Percentiles rank a stretch among this genome's conserved stretches.
Evolutionary conservation across 30 jellyfish, hydroid and myxozoan genomes (phyloP).

Genomic region (Sanderia malayensis): DNA sequence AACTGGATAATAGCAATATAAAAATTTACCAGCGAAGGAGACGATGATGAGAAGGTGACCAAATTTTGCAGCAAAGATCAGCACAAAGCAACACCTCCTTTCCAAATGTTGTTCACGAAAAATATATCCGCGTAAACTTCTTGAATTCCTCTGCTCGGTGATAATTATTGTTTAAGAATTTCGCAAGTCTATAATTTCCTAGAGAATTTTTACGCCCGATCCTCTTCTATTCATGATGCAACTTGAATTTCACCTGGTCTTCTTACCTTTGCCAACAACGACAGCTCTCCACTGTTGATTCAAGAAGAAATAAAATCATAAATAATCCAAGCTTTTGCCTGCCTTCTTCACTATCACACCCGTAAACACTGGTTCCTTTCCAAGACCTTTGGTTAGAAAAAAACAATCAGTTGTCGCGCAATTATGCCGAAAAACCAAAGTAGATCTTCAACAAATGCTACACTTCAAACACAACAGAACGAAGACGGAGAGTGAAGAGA

Average conservation of each 20-base stretch:
- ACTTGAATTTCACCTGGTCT: background rate
- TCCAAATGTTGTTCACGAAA: background rate
- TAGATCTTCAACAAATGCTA: background rate
- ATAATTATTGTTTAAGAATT: background rate
- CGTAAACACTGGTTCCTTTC: background rate
- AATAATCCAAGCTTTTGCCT: too few species aligned
- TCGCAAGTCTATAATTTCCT: background rate
- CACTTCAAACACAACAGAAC: background rate
- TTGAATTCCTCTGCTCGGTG: background rate
- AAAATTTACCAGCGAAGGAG: too few species aligned
- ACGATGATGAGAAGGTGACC: too few species aligned
- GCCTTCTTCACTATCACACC: background rate
- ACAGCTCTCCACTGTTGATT: too few species aligned
- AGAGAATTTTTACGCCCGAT: background rate
- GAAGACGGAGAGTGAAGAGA: background rate
- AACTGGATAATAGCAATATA: too few species aligned
- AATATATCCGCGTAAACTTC: background rate
- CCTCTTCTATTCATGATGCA: slow-evolving; percentile 1
- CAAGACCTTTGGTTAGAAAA: background rate
- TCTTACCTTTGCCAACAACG: too few species aligned
- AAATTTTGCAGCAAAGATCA: too few species aligned
- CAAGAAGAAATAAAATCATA: too few species aligned
- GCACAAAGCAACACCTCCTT: slow-evolving; percentile 9
- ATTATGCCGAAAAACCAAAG: background rate
- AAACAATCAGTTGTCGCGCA: background rate